Percentiles rank a stretch among this genome's conserved stretches.
Evolutionary conservation across 2,888 invertebrate species (phyloP).

Genomic region (Andrena dorsata): DNA sequence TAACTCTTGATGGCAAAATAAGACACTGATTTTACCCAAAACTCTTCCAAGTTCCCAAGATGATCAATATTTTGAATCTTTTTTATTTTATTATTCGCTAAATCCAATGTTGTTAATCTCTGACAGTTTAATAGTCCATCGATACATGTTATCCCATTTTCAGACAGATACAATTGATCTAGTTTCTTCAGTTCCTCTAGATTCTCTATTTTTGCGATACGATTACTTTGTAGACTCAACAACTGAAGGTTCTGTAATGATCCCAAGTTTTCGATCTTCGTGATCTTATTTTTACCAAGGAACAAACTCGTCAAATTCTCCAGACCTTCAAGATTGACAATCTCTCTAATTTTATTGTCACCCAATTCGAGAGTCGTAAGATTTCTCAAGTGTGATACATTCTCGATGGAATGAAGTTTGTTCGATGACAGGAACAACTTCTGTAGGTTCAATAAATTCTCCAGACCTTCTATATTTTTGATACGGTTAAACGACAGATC

Average conservation of each 20-base stretch:
- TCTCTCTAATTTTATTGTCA: slow-evolving; percentile 96
- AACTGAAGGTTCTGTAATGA: slow-evolving; percentile 90
- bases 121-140: slow-evolving; percentile 91
- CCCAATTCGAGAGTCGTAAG: slow-evolving; percentile 96
- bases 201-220: slow-evolving; percentile 94
- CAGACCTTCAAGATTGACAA: slow-evolving; percentile 94
- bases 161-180: slow-evolving; percentile 96
- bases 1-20: background rate
- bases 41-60: slow-evolving; percentile 93
- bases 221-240: slow-evolving; percentile 96
- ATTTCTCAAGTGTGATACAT: slow-evolving; percentile 92
- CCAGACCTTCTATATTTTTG: slow-evolving; percentile 93
- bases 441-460: slow-evolving; percentile 90
- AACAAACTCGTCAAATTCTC: slow-evolving; percentile 92
- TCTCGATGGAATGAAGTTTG: slow-evolving; percentile 94
- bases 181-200: slow-evolving; percentile 90
- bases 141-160: slow-evolving; percentile 94
- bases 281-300: slow-evolving; percentile 98
- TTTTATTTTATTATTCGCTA: slow-evolving; percentile 94
- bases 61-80: slow-evolving; percentile 92
- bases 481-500: slow-evolving; percentile 98
- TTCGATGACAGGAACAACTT: slow-evolving; percentile 96
- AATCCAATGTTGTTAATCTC: slow-evolving; percentile 93
- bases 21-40: slow-evolving; percentile 90
- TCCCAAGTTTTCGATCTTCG: slow-evolving; percentile 93